A percentile compares a stretch with the other conserved stretches of the same genome.
These are phyloP conservation scores for Erebia palarica DNA, from an alignment of 2,888 invertebrate genomes.

Conservation along the genomic window DNA sequence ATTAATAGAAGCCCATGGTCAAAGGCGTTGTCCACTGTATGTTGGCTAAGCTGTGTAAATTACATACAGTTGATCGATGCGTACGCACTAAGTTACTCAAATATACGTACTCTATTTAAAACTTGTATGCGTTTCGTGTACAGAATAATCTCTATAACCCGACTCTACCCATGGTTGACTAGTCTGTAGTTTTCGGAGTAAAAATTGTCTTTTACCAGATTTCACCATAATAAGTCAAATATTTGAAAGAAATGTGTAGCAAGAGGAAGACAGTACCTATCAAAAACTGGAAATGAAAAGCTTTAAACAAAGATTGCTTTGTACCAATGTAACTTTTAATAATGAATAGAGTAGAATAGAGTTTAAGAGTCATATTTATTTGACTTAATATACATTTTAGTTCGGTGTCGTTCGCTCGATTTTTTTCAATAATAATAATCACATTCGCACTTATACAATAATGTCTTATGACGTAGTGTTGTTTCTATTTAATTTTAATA, in stretches of 20 bases:
- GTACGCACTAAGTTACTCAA: slow-evolving; percentile 2
- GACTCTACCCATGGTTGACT: slow-evolving; percentile 2
- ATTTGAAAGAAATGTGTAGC: neutral
- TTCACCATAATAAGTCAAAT: neutral
- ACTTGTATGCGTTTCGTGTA: slow-evolving; percentile 9
- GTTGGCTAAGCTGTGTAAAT: neutral
- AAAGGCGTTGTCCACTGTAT: slow-evolving; percentile 2
- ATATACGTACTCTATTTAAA: too few relatives aligned
- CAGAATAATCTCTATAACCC: slow-evolving; percentile 18
- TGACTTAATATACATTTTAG: neutral
- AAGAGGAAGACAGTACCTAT: neutral
- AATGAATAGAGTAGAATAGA: neutral
- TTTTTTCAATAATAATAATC: slow-evolving; percentile 6
- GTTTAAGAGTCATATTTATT: slow-evolving; percentile 3
- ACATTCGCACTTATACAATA: slow-evolving; percentile 14
- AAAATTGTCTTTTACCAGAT: neutral
- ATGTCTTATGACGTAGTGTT: slow-evolving; percentile 5
- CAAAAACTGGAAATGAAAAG: neutral
- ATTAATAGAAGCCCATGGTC: neutral
- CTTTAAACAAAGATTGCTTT: neutral
- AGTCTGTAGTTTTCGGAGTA: neutral
- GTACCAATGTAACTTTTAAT: neutral
- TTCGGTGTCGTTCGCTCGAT: slow-evolving; percentile 32
- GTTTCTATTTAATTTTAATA: slow-evolving; percentile 5
- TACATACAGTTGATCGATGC: slow-evolving; percentile 7